Conservation (phyloP, 2,888 invertebrate species). For the Platerodrilus igneus region DNA sequence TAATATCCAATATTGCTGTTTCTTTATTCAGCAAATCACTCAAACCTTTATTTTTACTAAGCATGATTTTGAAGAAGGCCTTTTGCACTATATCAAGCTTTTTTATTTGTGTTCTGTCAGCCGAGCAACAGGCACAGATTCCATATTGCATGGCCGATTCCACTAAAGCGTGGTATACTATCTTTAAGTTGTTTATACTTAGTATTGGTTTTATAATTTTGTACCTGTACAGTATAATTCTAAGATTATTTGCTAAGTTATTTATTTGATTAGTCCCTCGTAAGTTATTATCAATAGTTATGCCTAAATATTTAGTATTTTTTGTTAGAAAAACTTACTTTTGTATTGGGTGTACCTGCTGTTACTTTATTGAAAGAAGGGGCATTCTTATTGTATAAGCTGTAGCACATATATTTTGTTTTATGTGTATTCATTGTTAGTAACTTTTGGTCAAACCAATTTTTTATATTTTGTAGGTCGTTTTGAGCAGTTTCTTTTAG, state of each 20-base stretch:
- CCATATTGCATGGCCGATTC: conserved; percentile 8
- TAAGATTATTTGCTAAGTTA: neutral
- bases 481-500: conserved; percentile 2
- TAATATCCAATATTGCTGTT: neutral
- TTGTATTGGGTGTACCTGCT: too few relatives aligned
- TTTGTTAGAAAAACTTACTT: too few relatives aligned
- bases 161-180: conserved; percentile 3
- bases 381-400: neutral
- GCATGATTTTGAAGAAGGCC: conserved; percentile 2
- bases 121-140: conserved; percentile 1
- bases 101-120: neutral
- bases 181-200: neutral
- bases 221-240: conserved; percentile 1
- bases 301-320: neutral
- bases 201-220: conserved; percentile 3
- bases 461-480: neutral
- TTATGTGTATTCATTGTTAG: conserved; percentile 8
- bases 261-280: conserved; percentile 2
- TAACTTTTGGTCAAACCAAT: conserved; percentile 2
- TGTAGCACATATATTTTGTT: conserved; percentile 6
- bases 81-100: neutral
- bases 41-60: neutral
- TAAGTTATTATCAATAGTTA: neutral
- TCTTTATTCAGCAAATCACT: conserved; percentile 4
- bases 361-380: neutral